These are phyloP conservation scores for Orthonyx spaldingii DNA, from an alignment of 2,113 vertebrate genomes.

Conservation along the genomic window DNA sequence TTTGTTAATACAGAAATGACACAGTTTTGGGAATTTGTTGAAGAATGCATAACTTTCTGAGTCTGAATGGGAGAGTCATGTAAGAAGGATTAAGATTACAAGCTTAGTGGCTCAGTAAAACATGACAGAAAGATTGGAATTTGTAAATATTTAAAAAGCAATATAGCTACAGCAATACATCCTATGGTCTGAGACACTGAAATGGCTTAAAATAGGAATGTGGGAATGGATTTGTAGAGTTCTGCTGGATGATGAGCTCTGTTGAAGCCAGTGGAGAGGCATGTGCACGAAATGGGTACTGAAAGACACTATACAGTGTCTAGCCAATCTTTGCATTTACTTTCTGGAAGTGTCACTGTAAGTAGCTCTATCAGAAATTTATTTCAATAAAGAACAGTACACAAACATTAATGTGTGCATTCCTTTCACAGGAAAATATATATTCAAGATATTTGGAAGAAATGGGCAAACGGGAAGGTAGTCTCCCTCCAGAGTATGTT, in stretches of 20 bases:
- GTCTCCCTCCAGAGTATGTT: constrained; percentile 75
- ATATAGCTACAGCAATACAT: neutral
- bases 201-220: neutral
- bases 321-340: neutral
- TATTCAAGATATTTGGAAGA: constrained; percentile 67
- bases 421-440: constrained; percentile 67
- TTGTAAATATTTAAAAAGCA: neutral
- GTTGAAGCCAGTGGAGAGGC: rapidly evolving
- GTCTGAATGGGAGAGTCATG: neutral
- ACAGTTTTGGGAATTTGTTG: neutral
- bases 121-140: neutral
- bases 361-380: neutral
- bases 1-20: neutral
- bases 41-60: neutral
- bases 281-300: neutral
- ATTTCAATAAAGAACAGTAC: neutral
- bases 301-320: rapidly evolving
- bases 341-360: neutral
- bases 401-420: neutral
- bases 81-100: neutral
- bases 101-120: neutral
- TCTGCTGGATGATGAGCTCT: neutral
- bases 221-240: neutral
- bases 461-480: constrained; percentile 70
- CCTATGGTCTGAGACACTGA: neutral